Percentiles rank a stretch among this genome's conserved stretches.
These are phyloP conservation scores for Tenthredo amoena DNA, from an alignment of 2,888 invertebrate species.

Conservation along the genomic window DNA sequence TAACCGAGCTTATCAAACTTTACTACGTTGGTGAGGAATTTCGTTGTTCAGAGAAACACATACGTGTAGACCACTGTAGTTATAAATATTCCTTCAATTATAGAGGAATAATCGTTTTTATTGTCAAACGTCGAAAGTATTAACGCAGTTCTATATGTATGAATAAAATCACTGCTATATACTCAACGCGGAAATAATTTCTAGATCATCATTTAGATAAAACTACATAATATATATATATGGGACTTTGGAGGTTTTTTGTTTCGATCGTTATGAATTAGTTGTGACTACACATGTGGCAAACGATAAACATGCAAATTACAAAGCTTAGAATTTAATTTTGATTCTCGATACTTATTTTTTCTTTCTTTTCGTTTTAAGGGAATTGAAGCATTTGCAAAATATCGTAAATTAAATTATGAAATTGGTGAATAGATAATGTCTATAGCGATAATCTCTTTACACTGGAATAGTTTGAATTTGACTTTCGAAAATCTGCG, in stretches of 20 bases:
- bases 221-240: not conserved
- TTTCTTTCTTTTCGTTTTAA: not conserved
- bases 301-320: not conserved
- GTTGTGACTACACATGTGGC: not conserved
- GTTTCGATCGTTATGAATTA: not conserved
- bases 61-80: not conserved
- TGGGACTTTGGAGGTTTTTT: not conserved
- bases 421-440: not conserved
- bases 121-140: slow-evolving; percentile 38
- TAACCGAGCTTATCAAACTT: not conserved
- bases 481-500: not conserved
- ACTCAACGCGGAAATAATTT: not conserved
- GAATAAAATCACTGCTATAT: not conserved
- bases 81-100: slow-evolving; percentile 13
- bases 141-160: not conserved
- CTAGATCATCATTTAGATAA: not conserved
- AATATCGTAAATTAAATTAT: not conserved
- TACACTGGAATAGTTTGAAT: not conserved
- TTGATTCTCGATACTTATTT: not conserved
- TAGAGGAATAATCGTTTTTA: slow-evolving; percentile 24
- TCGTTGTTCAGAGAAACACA: slow-evolving; percentile 9
- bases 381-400: not conserved
- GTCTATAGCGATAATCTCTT: not conserved
- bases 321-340: slow-evolving; percentile 22
- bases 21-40: slow-evolving; percentile 5